Percentiles rank a stretch among this genome's conserved stretches.
These are phyloP conservation scores for Nymphalis polychloros DNA, from an alignment of 2,888 invertebrate genomes.

Conservation along the genomic window DNA sequence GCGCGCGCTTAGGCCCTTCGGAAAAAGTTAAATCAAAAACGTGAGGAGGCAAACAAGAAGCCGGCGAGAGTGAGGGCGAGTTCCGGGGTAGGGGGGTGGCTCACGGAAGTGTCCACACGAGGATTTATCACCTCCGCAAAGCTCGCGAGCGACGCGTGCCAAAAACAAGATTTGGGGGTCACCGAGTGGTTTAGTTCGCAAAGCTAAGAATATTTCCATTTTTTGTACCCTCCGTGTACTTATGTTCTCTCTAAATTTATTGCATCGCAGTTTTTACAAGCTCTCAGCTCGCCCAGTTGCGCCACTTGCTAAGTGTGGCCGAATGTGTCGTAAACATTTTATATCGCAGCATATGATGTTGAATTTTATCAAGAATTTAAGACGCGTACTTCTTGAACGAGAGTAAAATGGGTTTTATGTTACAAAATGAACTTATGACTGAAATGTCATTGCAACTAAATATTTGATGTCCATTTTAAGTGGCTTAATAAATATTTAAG, in stretches of 20 bases:
- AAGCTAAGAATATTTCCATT: not conserved
- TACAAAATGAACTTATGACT: not conserved
- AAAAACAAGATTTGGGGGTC: slow-evolving; percentile 20
- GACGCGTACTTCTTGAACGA: slow-evolving; percentile 11
- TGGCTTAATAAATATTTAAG: not conserved
- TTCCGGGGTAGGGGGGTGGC: slow-evolving; percentile 26
- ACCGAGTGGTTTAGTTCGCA: slow-evolving; percentile 12
- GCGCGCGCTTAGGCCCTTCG: slow-evolving; percentile 21
- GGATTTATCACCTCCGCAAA: slow-evolving; percentile 55
- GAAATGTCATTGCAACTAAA: not conserved
- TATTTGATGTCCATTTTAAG: not conserved
- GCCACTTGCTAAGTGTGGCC: slow-evolving; percentile 10
- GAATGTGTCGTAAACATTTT: slow-evolving; percentile 14
- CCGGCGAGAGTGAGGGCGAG: slow-evolving; percentile 8
- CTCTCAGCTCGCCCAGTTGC: slow-evolving; percentile 6
- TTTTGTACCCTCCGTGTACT: not conserved
- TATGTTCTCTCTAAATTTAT: slow-evolving; percentile 14
- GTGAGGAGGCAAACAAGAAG: slow-evolving; percentile 63
- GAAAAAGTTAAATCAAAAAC: slow-evolving; percentile 73
- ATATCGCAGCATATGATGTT: slow-evolving; percentile 11
- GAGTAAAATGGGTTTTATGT: not conserved
- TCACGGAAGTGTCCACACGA: slow-evolving; percentile 53
- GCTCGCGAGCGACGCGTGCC: slow-evolving; percentile 18
- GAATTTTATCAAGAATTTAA: slow-evolving; percentile 17
- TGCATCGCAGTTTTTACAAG: slow-evolving; percentile 19